A percentile compares a stretch with the other conserved stretches of the same genome.
These are phyloP conservation scores for Rhopalosiphum nymphaeae DNA, from an alignment of 2,888 invertebrate genomes.

Conservation along the genomic window DNA sequence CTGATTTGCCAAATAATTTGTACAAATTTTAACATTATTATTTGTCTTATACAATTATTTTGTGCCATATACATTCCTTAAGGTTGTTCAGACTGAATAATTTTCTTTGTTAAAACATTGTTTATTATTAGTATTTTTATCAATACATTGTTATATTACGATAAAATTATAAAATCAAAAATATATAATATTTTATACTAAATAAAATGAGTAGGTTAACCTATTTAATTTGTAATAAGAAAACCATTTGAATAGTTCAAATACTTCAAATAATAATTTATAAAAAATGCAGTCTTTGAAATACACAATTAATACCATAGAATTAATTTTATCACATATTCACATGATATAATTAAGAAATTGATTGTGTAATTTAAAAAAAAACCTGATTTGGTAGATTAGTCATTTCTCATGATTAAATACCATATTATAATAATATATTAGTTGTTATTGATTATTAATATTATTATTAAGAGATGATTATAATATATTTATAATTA, in stretches of 20 bases:
- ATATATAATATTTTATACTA: not conserved
- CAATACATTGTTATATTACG: not conserved
- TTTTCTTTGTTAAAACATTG: not conserved
- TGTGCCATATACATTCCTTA: not conserved
- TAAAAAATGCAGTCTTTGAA: not conserved
- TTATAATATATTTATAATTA: not conserved
- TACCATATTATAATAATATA: not conserved
- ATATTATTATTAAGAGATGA: no score
- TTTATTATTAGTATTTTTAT: not conserved
- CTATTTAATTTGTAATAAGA: no score
- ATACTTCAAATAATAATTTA: not conserved
- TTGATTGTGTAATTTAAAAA: not conserved
- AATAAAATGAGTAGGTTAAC: not conserved
- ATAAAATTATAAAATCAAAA: not conserved
- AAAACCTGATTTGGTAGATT: not conserved
- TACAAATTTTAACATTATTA: not conserved
- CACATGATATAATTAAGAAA: not conserved
- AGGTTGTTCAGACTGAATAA: not conserved
- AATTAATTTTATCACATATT: not conserved
- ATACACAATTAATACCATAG: not conserved
- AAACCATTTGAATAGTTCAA: not conserved
- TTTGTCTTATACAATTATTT: not conserved
- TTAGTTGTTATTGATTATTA: not conserved
- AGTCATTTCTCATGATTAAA: not conserved
- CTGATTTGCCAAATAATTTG: conserved; percentile 8